phyloP scores from a whole-genome alignment of 2,888 invertebrate genomes.

The Carcina quercana region DNA sequence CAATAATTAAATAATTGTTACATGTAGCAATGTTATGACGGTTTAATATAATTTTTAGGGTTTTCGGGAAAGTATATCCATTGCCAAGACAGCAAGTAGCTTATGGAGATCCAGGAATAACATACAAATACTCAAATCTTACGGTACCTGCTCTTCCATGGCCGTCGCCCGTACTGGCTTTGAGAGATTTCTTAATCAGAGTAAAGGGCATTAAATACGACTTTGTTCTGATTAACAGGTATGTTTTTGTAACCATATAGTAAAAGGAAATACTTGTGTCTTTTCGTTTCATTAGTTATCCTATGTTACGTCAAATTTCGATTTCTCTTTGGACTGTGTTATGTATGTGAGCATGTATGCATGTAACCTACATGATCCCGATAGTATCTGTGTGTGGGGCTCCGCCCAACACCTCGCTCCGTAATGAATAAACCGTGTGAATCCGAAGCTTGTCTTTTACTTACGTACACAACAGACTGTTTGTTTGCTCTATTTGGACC shows the following conservation, averaged over 20 bases:
- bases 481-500: no score
- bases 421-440: no score
- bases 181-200: slow-evolving; percentile 64
- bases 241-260: slow-evolving; percentile 26
- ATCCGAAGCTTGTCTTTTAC: no score
- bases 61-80: slow-evolving; percentile 79
- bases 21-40: not conserved
- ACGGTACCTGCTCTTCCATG: slow-evolving; percentile 78
- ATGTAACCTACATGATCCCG: no score
- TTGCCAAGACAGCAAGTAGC: slow-evolving; percentile 82
- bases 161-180: slow-evolving; percentile 63
- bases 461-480: no score
- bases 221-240: slow-evolving; percentile 80
- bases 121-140: slow-evolving; percentile 78
- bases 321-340: no score
- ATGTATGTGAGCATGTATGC: no score
- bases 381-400: no score
- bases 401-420: no score
- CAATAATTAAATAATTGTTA: not conserved
- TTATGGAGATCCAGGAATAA: slow-evolving; percentile 77
- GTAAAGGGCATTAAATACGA: slow-evolving; percentile 75
- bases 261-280: no score
- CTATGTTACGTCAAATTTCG: no score
- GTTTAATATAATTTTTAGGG: slow-evolving; percentile 37
- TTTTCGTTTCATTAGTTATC: no score